Base-by-base conservation (phyloP, 1,140 invertebrate genomes). In the Agrypnia vestita region DNA sequence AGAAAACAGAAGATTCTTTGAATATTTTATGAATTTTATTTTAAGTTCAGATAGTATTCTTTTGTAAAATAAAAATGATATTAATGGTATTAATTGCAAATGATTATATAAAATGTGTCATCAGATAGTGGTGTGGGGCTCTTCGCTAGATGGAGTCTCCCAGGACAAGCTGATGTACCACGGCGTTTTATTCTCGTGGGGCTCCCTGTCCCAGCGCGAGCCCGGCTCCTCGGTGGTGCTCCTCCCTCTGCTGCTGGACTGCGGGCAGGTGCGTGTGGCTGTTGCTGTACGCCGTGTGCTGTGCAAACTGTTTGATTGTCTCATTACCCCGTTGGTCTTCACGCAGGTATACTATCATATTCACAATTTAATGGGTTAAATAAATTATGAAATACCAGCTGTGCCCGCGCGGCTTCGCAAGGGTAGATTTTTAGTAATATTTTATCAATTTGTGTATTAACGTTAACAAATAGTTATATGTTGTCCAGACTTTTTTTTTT, bases 291-390 rank as follows among this genome's bases (percentile, higher is more conserved):
- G 86, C 79, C 79, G 83, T 7, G 84, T 82, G 9, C 74, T 89
- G 59, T 86, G 86, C 72, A 86, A 82, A 55, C 78, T 88, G 61
- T 90, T 90, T 87, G 88, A 89, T 69, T 90, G 89, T 69, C 86
- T 86, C 55, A 87, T 90, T 25, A 85, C 85, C 55, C 86, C 86
- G 12, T 86, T 86, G 62, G 73, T 47, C 83, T 89, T 89, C 80
- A 86, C 85, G 69, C 86, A 89, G 86, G 89, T 90, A 84, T 51
- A 51, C 8, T 15, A 51, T 51, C 61, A 46, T 51, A 71, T 15
- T 12, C n/a, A 12, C 1, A 13, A 51, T 4, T 51, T 13, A 51
- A 51, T 51, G 8, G n/a, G n/a, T n/a, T n/a, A n/a, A n/a, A n/a
- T n/a, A n/a, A n/a, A n/a, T n/a, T n/a, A n/a, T n/a, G n/a, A n/a